Evolutionary conservation across 1,140 invertebrate genomes (phyloP), one percentile per base, ranked within the genome.

Genomic region (Neodiprion virginianus): DNA sequence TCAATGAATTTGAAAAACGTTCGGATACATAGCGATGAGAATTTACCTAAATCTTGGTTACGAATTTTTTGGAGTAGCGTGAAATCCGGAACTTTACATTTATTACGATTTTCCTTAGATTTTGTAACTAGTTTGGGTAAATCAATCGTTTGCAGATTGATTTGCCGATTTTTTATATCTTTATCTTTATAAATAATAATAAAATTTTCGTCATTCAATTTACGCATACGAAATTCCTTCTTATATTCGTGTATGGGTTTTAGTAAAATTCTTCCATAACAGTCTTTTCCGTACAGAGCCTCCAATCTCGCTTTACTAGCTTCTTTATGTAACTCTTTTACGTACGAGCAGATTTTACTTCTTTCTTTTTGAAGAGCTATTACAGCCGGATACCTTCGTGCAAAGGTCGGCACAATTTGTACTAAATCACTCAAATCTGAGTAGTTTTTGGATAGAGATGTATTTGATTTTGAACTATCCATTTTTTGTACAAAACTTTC

Each of bases 161-260:
- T 14, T 17, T 61, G 5, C n/a, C n/a, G 53, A 61, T 17, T 61
- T 61, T 61, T 40, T 40, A 40, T 40, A 61, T 14, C n/a, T 14
- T 8, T 61, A 61, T 61, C 7, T 0, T 61, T 17, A 12, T 61
- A 4, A 61, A 61, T 61, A 17, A 61, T 17, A 17, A 61, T 78
- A 65, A 78, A 78, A 7, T 67, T 72, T 40, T 11, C 73, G 23
- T 76, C 78, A 47, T 74, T 75, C 9, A 79, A 12, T n/a, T 48
- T 79, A 7, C 75, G 78, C 11, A 61, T 50, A 68, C 72, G 61
- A 28, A 79, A 79, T 76, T 77, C 76, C 68, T 73, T 48, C n/a
- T 75, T 79, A 21, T 78, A 67, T 67, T 79, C 21, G 11, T 69
- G 17, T 23, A 74, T 61, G 66, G 74, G 73, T 68, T 78, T 78